Evolutionary conservation across 2,113 vertebrate species (phyloP), one percentile per base, ranked within the genome.

Genomic region (Gracilinanus agilis): DNA sequence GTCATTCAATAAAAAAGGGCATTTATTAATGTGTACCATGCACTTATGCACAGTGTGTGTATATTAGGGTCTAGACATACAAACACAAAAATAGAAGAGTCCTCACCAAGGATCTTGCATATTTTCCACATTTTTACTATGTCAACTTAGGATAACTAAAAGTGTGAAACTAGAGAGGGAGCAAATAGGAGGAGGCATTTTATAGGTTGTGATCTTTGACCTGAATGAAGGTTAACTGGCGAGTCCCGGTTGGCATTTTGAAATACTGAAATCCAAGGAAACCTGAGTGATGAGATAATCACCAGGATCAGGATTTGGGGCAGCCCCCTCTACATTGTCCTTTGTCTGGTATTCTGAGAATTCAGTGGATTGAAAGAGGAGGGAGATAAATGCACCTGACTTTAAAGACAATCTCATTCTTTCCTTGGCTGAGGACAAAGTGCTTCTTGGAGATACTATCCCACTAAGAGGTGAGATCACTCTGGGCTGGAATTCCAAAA

Each of bases 341-440:
- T 49, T 49, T 67, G 29, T 75, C 67, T n/a, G 67, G 67, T n/a
- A 75, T n/a, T 75, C 67, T 40, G 67, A 75, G 67, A 40, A 75
- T 40, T 21, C 19, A 16, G 21, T 19, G 67, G 67, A 1, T 21
- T 40, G 67, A 16, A 19, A 75, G 5, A n/a, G 67, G 67, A 75
- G 67, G 67, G 67, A n/a, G 0, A 1, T 8, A 21, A 88, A 13
- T 25, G 83, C 29, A 88, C 25, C 25, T 55, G 29, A 92, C 21
- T 90, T 53, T 44, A 94, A 91, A 94, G 55, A 54, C 3, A 44
- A 12, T 9, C 3, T 61, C 55, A 61, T 19, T 55, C 56, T 23
- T 90, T 90, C 7, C 0, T 29, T 75, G 67, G 3, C 16, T n/a
- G 67, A 96, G 94, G 55, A 95, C 88, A 92, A 92, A 95, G 90